Conservation (phyloP, 2,113 vertebrate genomes). For the Tyto alba region DNA sequence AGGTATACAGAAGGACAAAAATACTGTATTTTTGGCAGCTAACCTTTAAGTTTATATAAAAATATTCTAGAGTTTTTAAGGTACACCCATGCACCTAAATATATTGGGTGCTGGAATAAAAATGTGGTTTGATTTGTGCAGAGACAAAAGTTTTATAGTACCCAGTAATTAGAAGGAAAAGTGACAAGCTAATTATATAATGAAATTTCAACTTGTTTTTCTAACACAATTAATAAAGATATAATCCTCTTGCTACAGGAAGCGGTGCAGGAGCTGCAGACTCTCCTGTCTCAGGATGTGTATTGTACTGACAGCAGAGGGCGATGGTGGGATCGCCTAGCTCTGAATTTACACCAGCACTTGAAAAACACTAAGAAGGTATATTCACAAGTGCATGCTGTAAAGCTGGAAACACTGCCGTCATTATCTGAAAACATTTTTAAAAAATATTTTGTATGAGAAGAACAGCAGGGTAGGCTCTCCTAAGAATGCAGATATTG, state of each 20-base stretch:
- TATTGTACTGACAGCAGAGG: slow-evolving; percentile 91
- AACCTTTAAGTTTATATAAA: not conserved
- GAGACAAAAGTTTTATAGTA: not conserved
- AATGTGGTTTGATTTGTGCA: not conserved
- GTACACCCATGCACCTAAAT: not conserved
- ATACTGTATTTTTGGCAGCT: not conserved
- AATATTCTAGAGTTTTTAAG: not conserved
- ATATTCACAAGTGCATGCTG: not conserved
- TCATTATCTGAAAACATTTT: not conserved
- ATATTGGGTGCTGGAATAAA: not conserved
- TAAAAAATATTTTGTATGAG: not conserved
- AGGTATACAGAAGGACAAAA: not conserved
- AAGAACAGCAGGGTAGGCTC: not conserved
- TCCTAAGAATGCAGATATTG: not conserved
- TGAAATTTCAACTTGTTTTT: not conserved
- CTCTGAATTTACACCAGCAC: slow-evolving; percentile 93
- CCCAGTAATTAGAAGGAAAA: not conserved
- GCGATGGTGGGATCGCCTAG: slow-evolving; percentile 95
- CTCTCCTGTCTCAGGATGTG: slow-evolving; percentile 79
- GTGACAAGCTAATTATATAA: not conserved
- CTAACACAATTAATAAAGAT: not conserved
- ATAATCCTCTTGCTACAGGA: slow-evolving; percentile 68
- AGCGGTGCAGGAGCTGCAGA: slow-evolving; percentile 80
- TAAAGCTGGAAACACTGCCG: not conserved
- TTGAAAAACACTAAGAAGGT: slow-evolving; percentile 83